phyloP scores from a whole-genome alignment of 2,113 vertebrate genomes.

The Arenaria interpres region DNA sequence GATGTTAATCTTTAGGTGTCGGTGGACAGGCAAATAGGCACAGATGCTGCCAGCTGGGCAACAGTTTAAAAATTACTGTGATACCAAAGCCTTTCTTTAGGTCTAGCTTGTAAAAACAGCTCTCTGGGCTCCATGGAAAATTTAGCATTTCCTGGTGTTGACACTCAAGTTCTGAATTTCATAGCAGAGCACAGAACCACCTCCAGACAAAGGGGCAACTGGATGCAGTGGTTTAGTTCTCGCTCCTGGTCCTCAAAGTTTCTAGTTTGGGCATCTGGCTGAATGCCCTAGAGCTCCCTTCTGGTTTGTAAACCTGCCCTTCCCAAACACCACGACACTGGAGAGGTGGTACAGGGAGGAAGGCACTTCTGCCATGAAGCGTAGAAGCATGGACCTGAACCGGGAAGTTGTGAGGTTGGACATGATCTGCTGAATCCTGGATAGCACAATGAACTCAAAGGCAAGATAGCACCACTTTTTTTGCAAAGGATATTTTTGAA shows the following conservation, averaged over 20 bases:
- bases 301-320: background rate
- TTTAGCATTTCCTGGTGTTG: background rate
- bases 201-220: background rate
- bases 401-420: background rate
- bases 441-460: background rate
- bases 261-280: background rate
- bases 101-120: background rate
- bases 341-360: background rate
- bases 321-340: background rate
- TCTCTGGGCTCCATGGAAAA: background rate
- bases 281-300: background rate
- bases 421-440: background rate
- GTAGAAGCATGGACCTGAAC: background rate
- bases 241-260: background rate
- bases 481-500: background rate
- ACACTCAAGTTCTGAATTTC: background rate
- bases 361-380: background rate
- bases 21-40: background rate
- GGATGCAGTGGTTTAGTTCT: background rate
- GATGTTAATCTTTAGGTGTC: background rate
- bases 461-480: background rate
- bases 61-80: background rate
- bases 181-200: background rate
- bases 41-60: background rate
- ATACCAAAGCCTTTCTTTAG: background rate